Conservation (phyloP, 1,140 invertebrate species). For the Habropoda laboriosa region DNA sequence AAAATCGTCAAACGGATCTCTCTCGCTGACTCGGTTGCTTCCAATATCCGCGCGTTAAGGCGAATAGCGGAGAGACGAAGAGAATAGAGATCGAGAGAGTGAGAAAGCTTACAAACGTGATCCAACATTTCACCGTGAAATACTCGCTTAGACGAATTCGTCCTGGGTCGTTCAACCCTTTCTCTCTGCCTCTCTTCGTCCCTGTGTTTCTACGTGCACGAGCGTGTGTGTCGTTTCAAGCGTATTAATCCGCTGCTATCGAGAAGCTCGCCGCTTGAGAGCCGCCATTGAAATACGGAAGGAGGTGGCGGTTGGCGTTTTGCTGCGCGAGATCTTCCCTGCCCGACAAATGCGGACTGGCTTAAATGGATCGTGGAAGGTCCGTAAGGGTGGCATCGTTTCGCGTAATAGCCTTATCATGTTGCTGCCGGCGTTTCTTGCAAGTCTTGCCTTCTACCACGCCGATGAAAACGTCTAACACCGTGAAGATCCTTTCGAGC, state of each 20-base stretch:
- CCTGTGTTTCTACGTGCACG: too few species aligned
- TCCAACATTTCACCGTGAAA: neutral
- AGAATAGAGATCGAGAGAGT: too few species aligned
- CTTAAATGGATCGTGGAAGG: conserved; percentile 20
- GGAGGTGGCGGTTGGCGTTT: neutral
- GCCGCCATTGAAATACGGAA: neutral
- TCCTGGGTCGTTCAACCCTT: neutral
- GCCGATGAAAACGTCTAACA: conserved; percentile 29
- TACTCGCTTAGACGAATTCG: neutral
- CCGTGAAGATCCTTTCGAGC: too few species aligned
- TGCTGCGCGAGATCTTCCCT: neutral
- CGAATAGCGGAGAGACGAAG: too few species aligned
- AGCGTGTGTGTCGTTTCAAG: neutral
- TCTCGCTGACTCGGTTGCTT: neutral
- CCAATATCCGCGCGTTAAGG: neutral
- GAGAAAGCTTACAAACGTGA: neutral
- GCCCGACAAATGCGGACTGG: conserved; percentile 17
- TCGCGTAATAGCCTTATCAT: conserved; percentile 23
- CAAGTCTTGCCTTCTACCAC: neutral
- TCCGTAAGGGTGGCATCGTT: conserved; percentile 4
- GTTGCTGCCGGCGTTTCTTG: conserved; percentile 5
- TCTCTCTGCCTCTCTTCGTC: too few species aligned
- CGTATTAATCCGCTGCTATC: neutral
- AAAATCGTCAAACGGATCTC: conserved; percentile 33
- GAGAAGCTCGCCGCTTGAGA: neutral